Percentiles rank a stretch among this genome's conserved stretches.
Conservation (phyloP, 2,797 vertebrate species). For the Tamandua tetradactyla region DNA sequence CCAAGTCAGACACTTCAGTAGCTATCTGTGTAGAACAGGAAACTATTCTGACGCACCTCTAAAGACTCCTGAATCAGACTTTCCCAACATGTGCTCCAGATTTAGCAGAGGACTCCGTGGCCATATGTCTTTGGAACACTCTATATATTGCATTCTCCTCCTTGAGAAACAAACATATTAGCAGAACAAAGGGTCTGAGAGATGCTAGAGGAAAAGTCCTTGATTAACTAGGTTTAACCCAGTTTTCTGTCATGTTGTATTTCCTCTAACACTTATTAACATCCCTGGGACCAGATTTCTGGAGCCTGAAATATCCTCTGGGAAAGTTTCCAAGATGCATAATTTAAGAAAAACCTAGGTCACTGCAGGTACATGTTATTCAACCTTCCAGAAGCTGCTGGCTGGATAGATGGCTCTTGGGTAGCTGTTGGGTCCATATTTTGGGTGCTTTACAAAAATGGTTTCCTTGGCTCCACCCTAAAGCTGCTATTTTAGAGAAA, state of each 20-base stretch:
- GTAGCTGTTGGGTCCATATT: not conserved
- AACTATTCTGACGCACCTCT: not conserved
- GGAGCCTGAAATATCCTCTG: not conserved
- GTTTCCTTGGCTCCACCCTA: not conserved
- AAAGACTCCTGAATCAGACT: not conserved
- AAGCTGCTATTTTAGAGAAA: not conserved
- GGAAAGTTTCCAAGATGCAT: not conserved
- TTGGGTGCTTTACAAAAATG: not conserved
- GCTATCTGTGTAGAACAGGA: not conserved
- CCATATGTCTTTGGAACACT: not conserved
- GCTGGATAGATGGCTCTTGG: not conserved
- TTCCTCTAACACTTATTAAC: not conserved
- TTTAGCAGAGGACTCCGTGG: not conserved
- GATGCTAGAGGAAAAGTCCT: not conserved
- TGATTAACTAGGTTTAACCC: not conserved
- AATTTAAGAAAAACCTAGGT: not conserved
- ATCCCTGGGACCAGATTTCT: not conserved
- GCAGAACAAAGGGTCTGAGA: not conserved
- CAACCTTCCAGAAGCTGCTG: not conserved
- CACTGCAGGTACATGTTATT: not conserved
- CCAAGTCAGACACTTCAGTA: not conserved
- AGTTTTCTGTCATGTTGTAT: not conserved
- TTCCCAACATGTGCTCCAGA: not conserved
- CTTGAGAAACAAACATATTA: not conserved
- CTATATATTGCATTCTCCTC: not conserved